These are phyloP conservation scores for Lophius piscatorius DNA, from an alignment of 2,113 vertebrate species.

Conservation along the genomic window DNA sequence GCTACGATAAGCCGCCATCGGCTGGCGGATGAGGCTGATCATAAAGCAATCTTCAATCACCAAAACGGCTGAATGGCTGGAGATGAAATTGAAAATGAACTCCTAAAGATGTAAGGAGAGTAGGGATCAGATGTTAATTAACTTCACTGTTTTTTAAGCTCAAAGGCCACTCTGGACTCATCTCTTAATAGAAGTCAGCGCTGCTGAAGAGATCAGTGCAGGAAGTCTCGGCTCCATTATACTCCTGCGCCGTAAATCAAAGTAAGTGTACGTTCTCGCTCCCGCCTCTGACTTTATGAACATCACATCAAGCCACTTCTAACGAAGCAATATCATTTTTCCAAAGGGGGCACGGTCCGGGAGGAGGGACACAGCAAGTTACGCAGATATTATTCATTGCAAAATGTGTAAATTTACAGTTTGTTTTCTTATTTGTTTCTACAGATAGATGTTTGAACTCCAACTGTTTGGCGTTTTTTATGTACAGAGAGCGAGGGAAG, in stretches of 20 bases:
- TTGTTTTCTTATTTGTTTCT: too few relatives aligned
- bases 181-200: conserved; percentile 61
- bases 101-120: conserved; percentile 56
- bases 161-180: conserved; percentile 70
- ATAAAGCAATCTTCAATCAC: conserved; percentile 20
- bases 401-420: too few relatives aligned
- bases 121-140: conserved; percentile 76
- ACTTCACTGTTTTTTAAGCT: conserved; percentile 70
- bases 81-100: conserved; percentile 63
- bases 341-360: too few relatives aligned
- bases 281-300: too few relatives aligned
- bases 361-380: too few relatives aligned
- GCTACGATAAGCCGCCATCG: conserved; percentile 62
- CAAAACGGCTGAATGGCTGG: conserved; percentile 42
- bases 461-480: too few relatives aligned
- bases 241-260: conserved; percentile 66
- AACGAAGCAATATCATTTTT: too few relatives aligned
- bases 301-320: too few relatives aligned
- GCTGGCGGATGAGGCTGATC: conserved; percentile 30
- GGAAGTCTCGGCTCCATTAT: conserved; percentile 58
- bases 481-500: too few relatives aligned
- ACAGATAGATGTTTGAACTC: too few relatives aligned
- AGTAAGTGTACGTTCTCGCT: too few relatives aligned
- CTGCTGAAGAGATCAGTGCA: conserved; percentile 53
- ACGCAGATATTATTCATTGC: too few relatives aligned